Percentiles rank a stretch among this genome's conserved stretches.
phyloP scores from a whole-genome alignment of 2,797 vertebrate genomes.

The Xenops minutus region DNA sequence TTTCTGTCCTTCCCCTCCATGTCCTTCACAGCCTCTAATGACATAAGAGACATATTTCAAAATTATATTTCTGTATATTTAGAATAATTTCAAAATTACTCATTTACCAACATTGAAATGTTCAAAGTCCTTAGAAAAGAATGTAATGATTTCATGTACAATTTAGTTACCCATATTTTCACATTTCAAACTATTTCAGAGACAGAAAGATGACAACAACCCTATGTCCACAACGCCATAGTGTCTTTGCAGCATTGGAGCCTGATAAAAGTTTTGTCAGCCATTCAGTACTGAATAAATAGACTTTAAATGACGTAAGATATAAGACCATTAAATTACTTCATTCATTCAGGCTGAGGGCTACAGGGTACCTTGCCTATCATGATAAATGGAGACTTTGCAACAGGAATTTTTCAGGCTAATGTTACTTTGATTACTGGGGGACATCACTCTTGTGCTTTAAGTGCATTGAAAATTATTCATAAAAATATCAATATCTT shows the following conservation, averaged over 20 bases:
- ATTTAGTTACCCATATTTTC: background rate
- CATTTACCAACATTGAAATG: background rate
- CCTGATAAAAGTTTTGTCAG: background rate
- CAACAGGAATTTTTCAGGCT: background rate
- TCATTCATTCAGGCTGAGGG: background rate
- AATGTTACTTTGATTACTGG: background rate
- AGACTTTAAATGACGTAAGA: background rate
- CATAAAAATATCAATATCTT: background rate
- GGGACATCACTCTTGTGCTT: background rate
- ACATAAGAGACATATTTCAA: background rate
- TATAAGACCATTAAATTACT: background rate
- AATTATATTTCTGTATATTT: background rate
- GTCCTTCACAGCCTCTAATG: background rate
- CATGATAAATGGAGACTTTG: background rate
- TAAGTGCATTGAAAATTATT: background rate
- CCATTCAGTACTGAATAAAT: background rate
- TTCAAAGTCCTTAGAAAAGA: background rate
- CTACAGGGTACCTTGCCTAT: background rate
- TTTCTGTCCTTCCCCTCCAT: background rate
- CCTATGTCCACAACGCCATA: background rate
- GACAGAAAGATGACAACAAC: background rate
- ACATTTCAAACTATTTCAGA: background rate
- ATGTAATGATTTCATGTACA: background rate
- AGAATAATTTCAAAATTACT: background rate
- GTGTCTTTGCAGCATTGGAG: background rate